Evolutionary conservation across 2,888 invertebrate genomes (phyloP).

Genomic region (Mechanitis mazaeus): DNA sequence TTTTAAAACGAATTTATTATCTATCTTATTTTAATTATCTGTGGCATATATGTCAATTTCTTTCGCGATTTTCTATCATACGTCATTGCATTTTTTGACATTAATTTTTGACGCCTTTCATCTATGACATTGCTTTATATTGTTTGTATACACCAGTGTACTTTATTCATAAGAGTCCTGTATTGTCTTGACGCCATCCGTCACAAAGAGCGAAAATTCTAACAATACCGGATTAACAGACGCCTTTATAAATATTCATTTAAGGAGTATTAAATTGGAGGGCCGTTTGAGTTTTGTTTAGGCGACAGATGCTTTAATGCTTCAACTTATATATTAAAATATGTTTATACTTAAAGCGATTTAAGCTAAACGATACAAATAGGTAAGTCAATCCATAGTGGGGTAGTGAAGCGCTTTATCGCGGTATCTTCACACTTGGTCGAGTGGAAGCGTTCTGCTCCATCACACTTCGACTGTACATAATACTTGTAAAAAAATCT

Average conservation of each 20-base stretch:
- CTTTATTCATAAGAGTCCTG: constrained; percentile 49
- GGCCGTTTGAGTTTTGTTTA: constrained; percentile 55
- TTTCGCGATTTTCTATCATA: no score
- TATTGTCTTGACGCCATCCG: constrained; percentile 71
- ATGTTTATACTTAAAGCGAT: background rate
- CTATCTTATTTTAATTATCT: no score
- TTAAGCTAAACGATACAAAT: background rate
- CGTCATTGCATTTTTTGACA: no score
- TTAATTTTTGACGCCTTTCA: no score
- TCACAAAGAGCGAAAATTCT: constrained; percentile 65
- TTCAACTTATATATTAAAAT: constrained; percentile 1
- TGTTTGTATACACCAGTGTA: constrained; percentile 38
- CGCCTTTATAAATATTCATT: constrained; percentile 76
- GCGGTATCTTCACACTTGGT: constrained; percentile 69
- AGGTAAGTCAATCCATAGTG: constrained; percentile 40
- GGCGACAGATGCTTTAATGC: constrained; percentile 63
- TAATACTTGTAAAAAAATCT: background rate
- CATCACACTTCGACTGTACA: constrained; percentile 38
- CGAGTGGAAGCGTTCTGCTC: constrained; percentile 66
- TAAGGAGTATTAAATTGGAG: constrained; percentile 58
- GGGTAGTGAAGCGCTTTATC: constrained; percentile 69
- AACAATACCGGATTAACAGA: constrained; percentile 73
- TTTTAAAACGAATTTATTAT: no score
- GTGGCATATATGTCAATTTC: no score
- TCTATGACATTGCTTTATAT: background rate